A percentile compares a stretch with the other conserved stretches of the same genome.
phyloP scores from a whole-genome alignment of 2,888 invertebrate species.

The Cyaniris semiargus region DNA sequence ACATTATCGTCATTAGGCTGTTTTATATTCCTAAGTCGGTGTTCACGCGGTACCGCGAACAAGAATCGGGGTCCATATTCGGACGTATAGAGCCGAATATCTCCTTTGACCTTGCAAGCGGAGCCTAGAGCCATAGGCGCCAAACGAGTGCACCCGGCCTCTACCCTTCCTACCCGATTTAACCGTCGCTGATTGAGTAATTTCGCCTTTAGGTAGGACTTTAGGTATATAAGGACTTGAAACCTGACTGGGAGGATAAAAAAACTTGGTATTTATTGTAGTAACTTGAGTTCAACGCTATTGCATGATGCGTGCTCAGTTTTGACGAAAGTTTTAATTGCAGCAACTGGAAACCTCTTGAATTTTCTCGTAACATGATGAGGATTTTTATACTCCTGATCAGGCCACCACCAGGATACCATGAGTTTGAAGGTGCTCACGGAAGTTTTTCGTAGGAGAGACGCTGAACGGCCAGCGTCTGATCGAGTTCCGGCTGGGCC shows the following conservation, averaged over 20 bases:
- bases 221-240: slow-evolving; percentile 37
- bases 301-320: background rate
- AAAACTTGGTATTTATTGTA: background rate
- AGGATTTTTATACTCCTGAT: background rate
- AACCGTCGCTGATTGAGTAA: slow-evolving; percentile 52
- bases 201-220: slow-evolving; percentile 59
- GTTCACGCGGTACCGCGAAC: slow-evolving; percentile 62
- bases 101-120: slow-evolving; percentile 56
- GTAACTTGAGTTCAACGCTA: background rate
- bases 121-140: slow-evolving; percentile 72
- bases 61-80: slow-evolving; percentile 51
- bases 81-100: slow-evolving; percentile 46
- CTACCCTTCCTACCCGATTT: slow-evolving; percentile 31
- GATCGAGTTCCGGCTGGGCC: slow-evolving; percentile 90
- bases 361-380: too few species aligned
- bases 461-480: slow-evolving; percentile 91
- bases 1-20: slow-evolving; percentile 32
- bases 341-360: too few species aligned
- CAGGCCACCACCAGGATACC: background rate
- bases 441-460: slow-evolving; percentile 81
- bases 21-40: slow-evolving; percentile 45
- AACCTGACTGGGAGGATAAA: background rate
- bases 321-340: background rate
- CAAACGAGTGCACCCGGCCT: slow-evolving; percentile 61
- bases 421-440: background rate